Conservation (phyloP, 2,888 invertebrate species). For the Scelioninae gen. 2 region DNA sequence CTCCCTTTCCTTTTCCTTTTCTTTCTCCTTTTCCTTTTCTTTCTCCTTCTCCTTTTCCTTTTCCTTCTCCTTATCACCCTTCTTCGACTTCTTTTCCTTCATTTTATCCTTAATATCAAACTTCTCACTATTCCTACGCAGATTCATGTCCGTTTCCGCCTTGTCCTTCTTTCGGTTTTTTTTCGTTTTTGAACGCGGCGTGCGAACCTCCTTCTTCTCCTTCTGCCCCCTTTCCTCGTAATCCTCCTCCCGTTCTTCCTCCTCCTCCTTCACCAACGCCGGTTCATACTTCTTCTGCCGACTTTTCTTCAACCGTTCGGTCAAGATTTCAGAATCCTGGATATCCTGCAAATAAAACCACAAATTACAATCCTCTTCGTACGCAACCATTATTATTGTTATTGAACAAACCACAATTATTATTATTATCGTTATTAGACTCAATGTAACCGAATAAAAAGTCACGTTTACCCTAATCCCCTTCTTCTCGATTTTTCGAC, state of each 20-base stretch:
- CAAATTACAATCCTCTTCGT: background rate
- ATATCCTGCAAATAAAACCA: slow-evolving; percentile 50
- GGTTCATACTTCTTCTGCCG: slow-evolving; percentile 67
- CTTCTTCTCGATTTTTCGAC: slow-evolving; percentile 69
- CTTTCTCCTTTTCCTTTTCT: slow-evolving; percentile 66
- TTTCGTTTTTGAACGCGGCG: slow-evolving; percentile 73
- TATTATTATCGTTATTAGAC: too few species aligned
- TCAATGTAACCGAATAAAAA: too few species aligned
- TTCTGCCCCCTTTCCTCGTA: slow-evolving; percentile 62
- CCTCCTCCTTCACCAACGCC: slow-evolving; percentile 65
- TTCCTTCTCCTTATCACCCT: slow-evolving; percentile 61
- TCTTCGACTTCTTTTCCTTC: slow-evolving; percentile 65
- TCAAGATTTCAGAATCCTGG: slow-evolving; percentile 63
- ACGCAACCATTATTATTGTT: too few species aligned
- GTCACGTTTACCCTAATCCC: slow-evolving; percentile 63
- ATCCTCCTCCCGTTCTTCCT: slow-evolving; percentile 72
- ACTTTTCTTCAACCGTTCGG: slow-evolving; percentile 67
- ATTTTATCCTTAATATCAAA: slow-evolving; percentile 56
- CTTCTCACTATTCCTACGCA: slow-evolving; percentile 48
- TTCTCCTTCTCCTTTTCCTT: slow-evolving; percentile 59
- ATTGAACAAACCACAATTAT: too few species aligned
- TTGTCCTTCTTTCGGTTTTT: slow-evolving; percentile 65
- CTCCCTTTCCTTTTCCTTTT: slow-evolving; percentile 75
- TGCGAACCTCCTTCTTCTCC: slow-evolving; percentile 60
- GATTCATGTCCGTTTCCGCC: slow-evolving; percentile 57